Evolutionary conservation across 1,140 invertebrate species (phyloP), one percentile per base, ranked within the genome.

Genomic region (Bombus ignitus): DNA sequence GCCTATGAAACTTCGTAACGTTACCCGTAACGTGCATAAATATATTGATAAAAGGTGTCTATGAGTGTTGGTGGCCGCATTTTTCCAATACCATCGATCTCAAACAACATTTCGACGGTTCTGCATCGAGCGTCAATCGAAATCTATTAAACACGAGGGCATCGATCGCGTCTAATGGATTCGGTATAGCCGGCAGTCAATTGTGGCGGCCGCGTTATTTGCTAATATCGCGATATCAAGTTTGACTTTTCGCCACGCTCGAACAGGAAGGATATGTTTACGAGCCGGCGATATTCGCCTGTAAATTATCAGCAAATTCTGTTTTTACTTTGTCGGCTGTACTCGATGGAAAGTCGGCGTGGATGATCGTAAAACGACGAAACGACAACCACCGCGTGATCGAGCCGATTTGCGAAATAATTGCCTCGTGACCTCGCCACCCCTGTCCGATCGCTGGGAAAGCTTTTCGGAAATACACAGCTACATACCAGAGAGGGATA

Each of bases 201-300:
- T 22, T 75, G n/a, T 73, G 10, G 0, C 15, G 18, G 15, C 39
- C 22, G 42, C 32, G 35, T 76, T 76, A 76, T 59, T 59, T 59
- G 73, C 73, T 75, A 57, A 75, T 75, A 75, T 76, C 74, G 35
- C 74, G 25, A 76, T 76, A 76, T 76, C 74, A 35, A 59, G 74
- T n/a, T 76, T 76, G 53, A 76, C 35, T 59, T 44, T 18, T 8
- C 13, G 15, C 39, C 25, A 42, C 12, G 25, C 4, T 28, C 28
- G 3, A 32, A 8, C 59, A n/a, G 3, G 15, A 39, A 70, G 22
- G 68, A 15, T 70, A 37, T 72, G 28, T 72, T 42, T 72, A 72
- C 37, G 70, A 42, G 70, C 39, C 39, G 37, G 0, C 39, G 71
- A 42, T 12, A 28, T 12, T 8, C 39, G 47, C 15, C 42, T 32